Evolutionary conservation across 2,113 vertebrate species (phyloP), one percentile per base, ranked within the genome.

Genomic region (Oncorhynchus gorbuscha): DNA sequence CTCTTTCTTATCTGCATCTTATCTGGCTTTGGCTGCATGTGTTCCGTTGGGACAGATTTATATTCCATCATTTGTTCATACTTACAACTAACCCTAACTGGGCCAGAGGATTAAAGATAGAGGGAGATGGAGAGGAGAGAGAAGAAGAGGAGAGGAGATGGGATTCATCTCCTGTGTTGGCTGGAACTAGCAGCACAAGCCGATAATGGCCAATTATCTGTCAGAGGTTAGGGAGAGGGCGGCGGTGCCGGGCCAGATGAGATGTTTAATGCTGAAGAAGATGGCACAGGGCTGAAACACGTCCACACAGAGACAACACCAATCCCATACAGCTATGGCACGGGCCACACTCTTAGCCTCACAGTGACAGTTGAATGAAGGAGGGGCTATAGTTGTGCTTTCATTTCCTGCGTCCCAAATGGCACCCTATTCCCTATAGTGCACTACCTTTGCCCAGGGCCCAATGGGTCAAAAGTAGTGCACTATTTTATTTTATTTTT

Each of bases 181-280:
- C 20, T 12, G 59, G 71, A 39, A 65, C 32, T 26, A n/a, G 49
- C 49, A 20, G 12, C 51, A 66, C 61, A 49, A 64, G 62, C 4
- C 32, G 16, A 64, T 76, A 76, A 20, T 74, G 70, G 71, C 74
- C 68, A 77, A 79, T 76, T 74, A 79, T 26, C 74, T 70, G 20
- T 61, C 59, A 61, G 59, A 61, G 4, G 59, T 61, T 61, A n/a
- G 20, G 59, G 59, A 61, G 59, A 61, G 18, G 16, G 16, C 20
- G 16, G 58, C 58, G 4, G n/a, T 69, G 22, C 39, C 1, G 22
- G 55, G 73, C 32, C 28, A 24, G 68, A 75, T 55, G 55, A 73
- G 59, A n/a, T 16, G 51, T 39, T 75, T 55, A 55, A 11, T 32
- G 35, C n/a, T 20, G 51, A 5, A 39, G 39, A 39, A 58, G 51